Evolutionary conservation across 2,113 vertebrate species (phyloP).

Genomic region (Genyomyrus donnyi): DNA sequence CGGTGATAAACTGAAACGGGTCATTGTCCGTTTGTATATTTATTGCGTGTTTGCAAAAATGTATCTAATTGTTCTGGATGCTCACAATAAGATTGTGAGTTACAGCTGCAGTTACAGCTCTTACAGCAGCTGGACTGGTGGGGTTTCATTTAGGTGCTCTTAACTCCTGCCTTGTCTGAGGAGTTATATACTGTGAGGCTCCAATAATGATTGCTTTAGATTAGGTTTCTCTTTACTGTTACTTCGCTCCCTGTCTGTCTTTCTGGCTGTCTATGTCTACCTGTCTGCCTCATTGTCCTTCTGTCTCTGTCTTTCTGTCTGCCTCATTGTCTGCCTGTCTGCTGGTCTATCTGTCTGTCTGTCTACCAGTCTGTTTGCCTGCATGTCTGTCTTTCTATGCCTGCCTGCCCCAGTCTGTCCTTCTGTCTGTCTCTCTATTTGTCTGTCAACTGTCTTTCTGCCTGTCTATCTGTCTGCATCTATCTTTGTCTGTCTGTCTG

Average conservation of each 20-base stretch:
- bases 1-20: not conserved
- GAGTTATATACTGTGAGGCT: not conserved
- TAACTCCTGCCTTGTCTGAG: not conserved
- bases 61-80: not conserved
- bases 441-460: not conserved
- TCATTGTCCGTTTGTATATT: not conserved
- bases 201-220: not conserved
- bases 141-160: not conserved
- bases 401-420: too few species aligned
- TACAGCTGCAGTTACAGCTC: not conserved
- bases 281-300: too few species aligned
- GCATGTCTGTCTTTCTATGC: too few species aligned
- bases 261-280: too few species aligned
- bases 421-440: too few species aligned
- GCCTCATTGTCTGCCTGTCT: not conserved
- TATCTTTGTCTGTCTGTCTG: too few species aligned
- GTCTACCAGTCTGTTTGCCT: too few species aligned
- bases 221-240: not conserved
- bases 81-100: not conserved
- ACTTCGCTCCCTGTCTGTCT: not conserved
- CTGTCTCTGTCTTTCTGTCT: too few species aligned
- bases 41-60: not conserved
- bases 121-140: not conserved
- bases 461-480: not conserved
- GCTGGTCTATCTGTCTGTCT: not conserved